Percentiles rank a stretch among this genome's conserved stretches.
Conservation (phyloP, 2,888 invertebrate genomes). For the Congeria kusceri region DNA sequence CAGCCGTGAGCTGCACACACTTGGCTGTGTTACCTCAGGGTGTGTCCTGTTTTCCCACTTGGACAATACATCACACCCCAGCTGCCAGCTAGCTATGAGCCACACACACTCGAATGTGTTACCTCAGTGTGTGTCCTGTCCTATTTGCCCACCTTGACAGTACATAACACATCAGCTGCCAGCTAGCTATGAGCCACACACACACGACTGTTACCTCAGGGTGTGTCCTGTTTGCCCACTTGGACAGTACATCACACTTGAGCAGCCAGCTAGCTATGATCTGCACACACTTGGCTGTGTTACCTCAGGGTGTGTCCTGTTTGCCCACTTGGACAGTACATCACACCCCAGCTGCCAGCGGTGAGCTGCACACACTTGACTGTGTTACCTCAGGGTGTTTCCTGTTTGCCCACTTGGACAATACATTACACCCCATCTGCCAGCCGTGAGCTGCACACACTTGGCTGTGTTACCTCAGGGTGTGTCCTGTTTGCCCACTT, state of each 20-base stretch:
- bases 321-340: no score
- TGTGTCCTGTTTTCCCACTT: conserved; percentile 66
- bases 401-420: conserved; percentile 71
- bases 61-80: conserved; percentile 91
- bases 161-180: no score
- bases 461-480: conserved; percentile 15
- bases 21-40: conserved; percentile 15
- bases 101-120: conserved; percentile 86
- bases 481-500: no score
- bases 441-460: conserved; percentile 91
- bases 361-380: not conserved
- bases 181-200: no score
- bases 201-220: no score
- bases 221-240: conserved; percentile 65
- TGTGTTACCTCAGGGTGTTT: conserved; percentile 14
- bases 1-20: not conserved
- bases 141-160: no score
- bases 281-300: no score
- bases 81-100: conserved; percentile 93
- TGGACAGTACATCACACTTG: conserved; percentile 86
- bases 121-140: no score
- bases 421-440: conserved; percentile 95
- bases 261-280: no score
- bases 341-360: not conserved
- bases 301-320: no score